Base-by-base conservation (phyloP, 1,140 invertebrate species). In the Drosophila leontia region DNA sequence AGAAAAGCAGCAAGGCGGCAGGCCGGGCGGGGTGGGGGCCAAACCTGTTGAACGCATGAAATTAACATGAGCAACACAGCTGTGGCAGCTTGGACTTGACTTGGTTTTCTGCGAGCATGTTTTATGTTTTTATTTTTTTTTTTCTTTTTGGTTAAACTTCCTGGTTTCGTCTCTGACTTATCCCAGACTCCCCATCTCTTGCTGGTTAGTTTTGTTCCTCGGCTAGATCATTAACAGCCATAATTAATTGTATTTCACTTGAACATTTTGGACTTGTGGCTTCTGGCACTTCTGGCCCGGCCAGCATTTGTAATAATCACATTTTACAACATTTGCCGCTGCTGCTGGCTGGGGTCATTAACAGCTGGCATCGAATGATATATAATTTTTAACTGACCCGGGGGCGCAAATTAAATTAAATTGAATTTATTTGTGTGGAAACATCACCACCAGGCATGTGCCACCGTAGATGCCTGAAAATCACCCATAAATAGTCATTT, bases 11-110 rank as follows among this genome's bases (percentile, higher is more conserved):
- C 9, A 17, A 60, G 35, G 41, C 17, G 34, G 8, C 9, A 17
- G 11, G 32, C 23, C 35, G 15, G 15, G 11, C 7, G n/a, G 45
- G 47, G 26, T 9, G 29, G 19, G 19, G 29, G 65, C 35, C 47
- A 80, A 87, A 87, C 84, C 84, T 84, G 83, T 87, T 87, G 83
- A 80, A 87, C 80, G 84, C 80, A 83, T 78, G 80, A 80, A 88
- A 88, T 87, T 88, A 88, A 80, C 82, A 78, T 84, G 72, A 77
- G 45, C 61, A 58, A 45, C 55, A 45, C 55, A 45, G 69, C 44
- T 71, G 51, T 71, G 69, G 53, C 65, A 69, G 50, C 81, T 77
- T 59, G 75, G 55, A 75, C 75, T 87, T 67, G 75, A 69, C 75
- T 78, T 32, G 64, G 58, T 61, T 71, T 71, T 78, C 67, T 39